Percentiles rank a stretch among this genome's conserved stretches.
phyloP scores from a whole-genome alignment of 1,140 invertebrate genomes.

The Popillia japonica region DNA sequence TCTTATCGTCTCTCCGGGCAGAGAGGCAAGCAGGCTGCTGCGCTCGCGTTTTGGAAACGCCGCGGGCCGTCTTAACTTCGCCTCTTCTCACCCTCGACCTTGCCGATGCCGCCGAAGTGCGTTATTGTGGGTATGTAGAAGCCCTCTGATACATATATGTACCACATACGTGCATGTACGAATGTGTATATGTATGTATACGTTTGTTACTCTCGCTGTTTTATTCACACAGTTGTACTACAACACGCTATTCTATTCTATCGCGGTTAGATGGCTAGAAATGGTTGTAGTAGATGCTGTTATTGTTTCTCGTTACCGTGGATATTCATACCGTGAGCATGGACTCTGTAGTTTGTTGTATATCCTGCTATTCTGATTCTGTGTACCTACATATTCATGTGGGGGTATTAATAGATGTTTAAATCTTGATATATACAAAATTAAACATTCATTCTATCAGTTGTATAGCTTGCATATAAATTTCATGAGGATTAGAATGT shows the following conservation, averaged over 20 bases:
- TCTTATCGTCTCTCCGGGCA: conserved; percentile 57
- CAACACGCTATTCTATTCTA: neutral
- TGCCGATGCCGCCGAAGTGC: conserved; percentile 7
- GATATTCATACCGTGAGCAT: neutral
- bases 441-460: no score
- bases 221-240: neutral
- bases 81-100: conserved; percentile 38
- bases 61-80: conserved; percentile 48
- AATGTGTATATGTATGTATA: neutral
- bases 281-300: conserved; percentile 1
- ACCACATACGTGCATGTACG: neutral
- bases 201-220: neutral
- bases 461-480: no score
- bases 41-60: conserved; percentile 41
- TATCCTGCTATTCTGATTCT: neutral
- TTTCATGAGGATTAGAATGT: no score
- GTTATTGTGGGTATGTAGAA: neutral
- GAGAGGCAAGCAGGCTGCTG: conserved; percentile 42
- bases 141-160: neutral
- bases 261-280: neutral
- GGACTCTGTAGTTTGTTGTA: neutral
- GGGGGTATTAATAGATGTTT: neutral
- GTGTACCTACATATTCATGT: neutral
- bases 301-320: neutral
- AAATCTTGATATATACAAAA: no score